Evolutionary conservation across 2,888 invertebrate genomes (phyloP), one percentile per base, ranked within the genome.

Genomic region (Parapristionchus giblindavisi): DNA sequence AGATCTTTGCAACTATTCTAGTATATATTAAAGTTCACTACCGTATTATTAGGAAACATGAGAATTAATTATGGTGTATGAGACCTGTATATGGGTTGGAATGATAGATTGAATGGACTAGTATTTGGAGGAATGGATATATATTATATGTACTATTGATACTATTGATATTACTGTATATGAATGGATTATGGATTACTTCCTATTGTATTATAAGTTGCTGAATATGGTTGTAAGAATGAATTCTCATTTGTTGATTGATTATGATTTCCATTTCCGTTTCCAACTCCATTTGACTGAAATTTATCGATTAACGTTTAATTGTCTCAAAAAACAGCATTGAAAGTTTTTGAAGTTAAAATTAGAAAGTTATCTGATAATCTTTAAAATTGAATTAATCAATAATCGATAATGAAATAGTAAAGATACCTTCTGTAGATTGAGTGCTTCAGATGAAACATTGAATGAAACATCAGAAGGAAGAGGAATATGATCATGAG

Each of bases 401-500:
- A n/a, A 36, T 2, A 27, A 8, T 60, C 54, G 29, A 14, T 60
- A n/a, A 34, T 58, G 51, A 54, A 51, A 58, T 48, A 63, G 52
- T 27, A 66, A 24, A 17, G 73, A 52, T 29, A 83, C 77, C 75
- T 83, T 84, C 51, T 83, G 78, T 77, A 84, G 68, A 11, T 79
- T 77, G 21, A 84, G 60, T 3, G 85, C 83, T 36, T 84, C 84
- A 29, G 79, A 83, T 54, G 77, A 77, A 27, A 82, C 83, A 63
- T 84, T 84, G 79, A 84, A 87, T 52, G 83, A 84, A n/a, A 86
- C 84, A 51, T 85, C 85, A 6, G 84, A 80, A 3, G 87, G 87
- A 27, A 87, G 79, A 27, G 83, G 82, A 60, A 87, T 81, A 70
- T 85, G 83, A 74, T 85, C 86, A 60, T 32, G 56, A 5, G 83